These are phyloP conservation scores for Prunella fulvescens DNA, from an alignment of 2,113 vertebrate species.

Conservation along the genomic window DNA sequence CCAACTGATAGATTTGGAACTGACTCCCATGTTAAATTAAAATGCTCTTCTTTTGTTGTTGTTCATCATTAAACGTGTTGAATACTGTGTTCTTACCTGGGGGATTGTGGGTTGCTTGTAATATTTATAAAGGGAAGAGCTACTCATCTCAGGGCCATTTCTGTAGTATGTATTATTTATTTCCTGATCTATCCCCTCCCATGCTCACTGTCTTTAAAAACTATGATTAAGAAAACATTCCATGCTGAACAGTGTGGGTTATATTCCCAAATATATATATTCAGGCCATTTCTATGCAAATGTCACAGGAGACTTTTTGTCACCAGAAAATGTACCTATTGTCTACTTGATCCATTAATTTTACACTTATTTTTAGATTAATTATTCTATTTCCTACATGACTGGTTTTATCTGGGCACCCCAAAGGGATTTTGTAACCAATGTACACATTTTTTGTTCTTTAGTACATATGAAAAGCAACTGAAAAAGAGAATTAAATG, in stretches of 20 bases:
- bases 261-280: slow-evolving; percentile 65
- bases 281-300: slow-evolving; percentile 56
- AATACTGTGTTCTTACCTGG: slow-evolving; percentile 70
- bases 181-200: slow-evolving; percentile 65
- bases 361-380: slow-evolving; percentile 42
- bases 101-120: slow-evolving; percentile 70
- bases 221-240: slow-evolving; percentile 78
- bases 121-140: slow-evolving; percentile 78
- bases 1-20: neutral
- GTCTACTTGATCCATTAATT: slow-evolving; percentile 22
- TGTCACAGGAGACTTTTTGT: slow-evolving; percentile 22
- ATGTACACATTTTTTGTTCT: neutral
- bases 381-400: slow-evolving; percentile 41
- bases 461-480: slow-evolving; percentile 1
- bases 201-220: slow-evolving; percentile 74
- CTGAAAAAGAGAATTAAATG: slow-evolving; percentile 14
- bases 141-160: slow-evolving; percentile 75
- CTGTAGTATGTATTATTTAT: slow-evolving; percentile 78
- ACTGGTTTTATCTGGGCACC: slow-evolving; percentile 21
- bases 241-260: slow-evolving; percentile 57
- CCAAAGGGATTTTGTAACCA: slow-evolving; percentile 26
- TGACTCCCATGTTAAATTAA: slow-evolving; percentile 65
- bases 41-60: slow-evolving; percentile 62
- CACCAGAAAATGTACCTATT: slow-evolving; percentile 9
- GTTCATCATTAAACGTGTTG: slow-evolving; percentile 67